phyloP scores from a whole-genome alignment of 2,113 vertebrate species.

The Sylvilagus bachmani region DNA sequence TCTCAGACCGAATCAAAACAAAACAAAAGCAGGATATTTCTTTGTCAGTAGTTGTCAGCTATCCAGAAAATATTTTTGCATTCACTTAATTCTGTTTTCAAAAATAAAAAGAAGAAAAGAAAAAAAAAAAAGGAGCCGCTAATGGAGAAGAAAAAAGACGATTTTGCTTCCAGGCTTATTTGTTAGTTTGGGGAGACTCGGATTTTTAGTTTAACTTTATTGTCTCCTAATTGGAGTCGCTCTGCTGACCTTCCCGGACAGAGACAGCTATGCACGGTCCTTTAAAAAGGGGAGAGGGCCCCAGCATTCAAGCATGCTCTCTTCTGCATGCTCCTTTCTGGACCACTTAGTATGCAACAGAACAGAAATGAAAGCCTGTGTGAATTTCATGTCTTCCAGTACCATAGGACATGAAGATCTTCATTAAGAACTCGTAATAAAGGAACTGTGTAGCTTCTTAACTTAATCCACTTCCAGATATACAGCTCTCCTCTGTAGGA shows the following conservation, averaged over 20 bases:
- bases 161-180: conserved; percentile 31
- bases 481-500: conserved; percentile 8
- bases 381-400: not conserved
- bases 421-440: conserved; percentile 43
- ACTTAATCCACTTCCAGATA: not conserved
- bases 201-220: conserved; percentile 66
- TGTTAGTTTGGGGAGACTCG: conserved; percentile 20
- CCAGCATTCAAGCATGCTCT: not conserved
- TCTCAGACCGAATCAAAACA: not conserved
- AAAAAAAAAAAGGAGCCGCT: not conserved
- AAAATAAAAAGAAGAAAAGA: too few species aligned
- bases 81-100: conserved; percentile 49
- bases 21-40: conserved; percentile 46
- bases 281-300: conserved; percentile 32
- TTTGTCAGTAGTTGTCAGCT: conserved; percentile 66
- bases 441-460: conserved; percentile 29
- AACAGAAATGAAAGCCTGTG: conserved; percentile 51
- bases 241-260: conserved; percentile 8
- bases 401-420: not conserved
- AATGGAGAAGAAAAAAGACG: not conserved
- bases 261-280: conserved; percentile 14
- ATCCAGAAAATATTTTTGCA: conserved; percentile 65
- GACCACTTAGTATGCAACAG: not conserved
- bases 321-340: not conserved
- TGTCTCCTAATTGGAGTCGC: conserved; percentile 52